Conservation (phyloP, 2,113 vertebrate genomes). For the Malurus alboscapulatus region DNA sequence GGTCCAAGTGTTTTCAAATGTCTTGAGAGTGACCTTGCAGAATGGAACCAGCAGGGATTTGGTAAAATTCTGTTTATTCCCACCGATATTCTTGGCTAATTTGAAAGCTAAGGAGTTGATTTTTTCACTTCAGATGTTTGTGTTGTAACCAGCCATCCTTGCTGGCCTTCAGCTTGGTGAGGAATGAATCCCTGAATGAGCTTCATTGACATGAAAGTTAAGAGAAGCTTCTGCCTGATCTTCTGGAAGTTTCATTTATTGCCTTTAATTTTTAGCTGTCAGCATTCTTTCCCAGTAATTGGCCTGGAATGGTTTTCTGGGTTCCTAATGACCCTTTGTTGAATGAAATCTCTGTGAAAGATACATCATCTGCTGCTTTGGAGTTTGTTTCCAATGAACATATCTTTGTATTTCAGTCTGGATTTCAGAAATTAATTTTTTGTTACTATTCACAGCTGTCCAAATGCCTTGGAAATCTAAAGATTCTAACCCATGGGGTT, state of each 20-base stretch:
- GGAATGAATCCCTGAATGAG: background rate
- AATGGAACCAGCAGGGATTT: background rate
- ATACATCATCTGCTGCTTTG: background rate
- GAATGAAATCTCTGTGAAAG: background rate
- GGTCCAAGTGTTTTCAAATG: background rate
- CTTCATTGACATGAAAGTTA: background rate
- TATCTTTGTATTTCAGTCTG: background rate
- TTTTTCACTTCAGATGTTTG: background rate
- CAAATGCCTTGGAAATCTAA: background rate
- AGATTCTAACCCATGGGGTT: background rate
- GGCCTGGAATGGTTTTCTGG: background rate
- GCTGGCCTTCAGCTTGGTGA: background rate
- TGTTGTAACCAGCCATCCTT: background rate
- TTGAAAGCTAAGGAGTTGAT: background rate
- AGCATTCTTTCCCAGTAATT: background rate
- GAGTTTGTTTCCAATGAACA: background rate
- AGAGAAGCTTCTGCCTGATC: background rate
- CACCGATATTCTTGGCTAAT: background rate
- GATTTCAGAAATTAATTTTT: background rate
- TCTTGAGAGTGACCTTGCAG: background rate
- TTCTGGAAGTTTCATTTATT: background rate
- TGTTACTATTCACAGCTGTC: background rate
- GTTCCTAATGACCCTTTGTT: background rate
- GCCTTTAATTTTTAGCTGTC: background rate
- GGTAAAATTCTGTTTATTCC: background rate